Evolutionary conservation across 2,797 vertebrate genomes (phyloP), one percentile per base, ranked within the genome.

Genomic region (Phyllotis vaccarum): DNA sequence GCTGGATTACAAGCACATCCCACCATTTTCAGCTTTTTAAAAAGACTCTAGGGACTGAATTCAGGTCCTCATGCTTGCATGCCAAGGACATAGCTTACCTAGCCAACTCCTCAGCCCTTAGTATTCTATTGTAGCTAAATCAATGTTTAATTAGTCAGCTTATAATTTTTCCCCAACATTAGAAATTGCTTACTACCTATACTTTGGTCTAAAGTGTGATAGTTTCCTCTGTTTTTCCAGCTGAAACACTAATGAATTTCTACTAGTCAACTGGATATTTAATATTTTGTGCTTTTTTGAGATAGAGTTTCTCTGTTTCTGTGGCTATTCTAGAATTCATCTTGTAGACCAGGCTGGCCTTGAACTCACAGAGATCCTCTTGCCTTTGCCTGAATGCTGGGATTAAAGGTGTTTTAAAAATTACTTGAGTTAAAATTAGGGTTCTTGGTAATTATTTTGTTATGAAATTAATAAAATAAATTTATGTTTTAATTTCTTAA

Each of bases 181-280:
- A 98, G 98, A 98, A 98, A 96, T 98, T 99, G 98, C 99, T 99
- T 99, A 99, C 98, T 98, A 98, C 99, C 98, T 99, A 98, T 99
- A 99, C 99, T 99, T 95, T 99, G 99, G 98, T 99, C 98, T 99
- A 40, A 96, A 92, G 24, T 98, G 95, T 99, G 98, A 98, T 98
- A 98, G 95, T 27, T 95, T 92, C 79, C 96, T 97, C 96, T 97
- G 10, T 80, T 34, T 95, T 76, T 9, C 43, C 16, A 95, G 80
- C 40, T 10, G 21, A 75, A 96, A 90, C n/a, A 82, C 13, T 37
- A 49, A 98, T 98, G 96, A 98, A 97, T 98, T 99, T 99, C 98
- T 98, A 98, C 98, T 99, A 98, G 68, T 16, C 19, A 40, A 46
- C 49, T 37, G 79, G 64, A 80, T 17, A 81, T 37, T 70, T 89